Base-by-base conservation (phyloP, 2,797 vertebrate species). In the Ctenopoma multispine region DNA sequence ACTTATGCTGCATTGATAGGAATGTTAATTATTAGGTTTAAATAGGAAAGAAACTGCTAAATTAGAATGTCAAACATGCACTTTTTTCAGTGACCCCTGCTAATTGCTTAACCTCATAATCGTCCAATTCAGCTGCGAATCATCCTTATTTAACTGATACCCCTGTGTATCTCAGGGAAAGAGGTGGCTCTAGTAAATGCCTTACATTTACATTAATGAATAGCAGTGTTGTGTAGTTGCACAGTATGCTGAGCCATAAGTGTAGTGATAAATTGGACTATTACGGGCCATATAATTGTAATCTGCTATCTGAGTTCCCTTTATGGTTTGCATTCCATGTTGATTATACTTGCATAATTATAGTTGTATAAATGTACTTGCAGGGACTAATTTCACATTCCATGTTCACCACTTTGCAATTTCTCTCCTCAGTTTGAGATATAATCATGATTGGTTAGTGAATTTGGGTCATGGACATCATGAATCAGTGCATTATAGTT, bases 1-100 rank as follows among this genome's bases (percentile, higher is more conserved):
- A 56, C 53, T 67, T 72, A 73, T 38, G 63, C 76, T 70, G 75
- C 38, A 66, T 70, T 76, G 71, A 87, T 78, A 34, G 55, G 64
- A 84, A 76, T 84, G 69, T 83, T 89, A 89, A 89, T 88, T 82
- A 67, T 81, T 60, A 57, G 66, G 56, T 79, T 80, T 51, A 61
- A 21, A 6, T 69, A 69, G 47, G 56, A 65, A 68, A 67, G 24
- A 47, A 2, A n/a, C 20, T 2, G 20, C 56, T 55, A 53, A 68
- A 79, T 79, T 24, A 80, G 47, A 80, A 84, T 81, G 77, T 77
- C 63, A 63, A 27, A 0, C 17, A 1, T 4, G 10, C 48, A 58
- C 24, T 67, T 60, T 76, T 69, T 66, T 4, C 21, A 17, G 17
- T 46, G 60, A 76, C 81, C 79, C 13, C 8, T 4, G 13, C 59